A percentile compares a stretch with the other conserved stretches of the same genome.
phyloP scores from a whole-genome alignment of 2,888 invertebrate genomes.

The Stenurella melanura region DNA sequence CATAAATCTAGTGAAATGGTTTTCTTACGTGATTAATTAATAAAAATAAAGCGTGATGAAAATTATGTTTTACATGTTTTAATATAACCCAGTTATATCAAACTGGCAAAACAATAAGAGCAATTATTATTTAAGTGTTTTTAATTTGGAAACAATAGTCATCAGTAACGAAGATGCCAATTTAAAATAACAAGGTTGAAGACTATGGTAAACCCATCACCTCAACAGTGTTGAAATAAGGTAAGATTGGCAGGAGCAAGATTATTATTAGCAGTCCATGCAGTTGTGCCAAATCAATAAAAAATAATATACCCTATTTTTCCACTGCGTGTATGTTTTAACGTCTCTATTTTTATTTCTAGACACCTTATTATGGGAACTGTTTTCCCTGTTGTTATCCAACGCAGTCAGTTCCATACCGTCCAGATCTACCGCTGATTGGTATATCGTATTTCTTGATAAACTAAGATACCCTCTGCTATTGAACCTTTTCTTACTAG shows the following conservation, averaged over 20 bases:
- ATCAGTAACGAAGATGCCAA: background rate
- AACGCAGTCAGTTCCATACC: slow-evolving; percentile 66
- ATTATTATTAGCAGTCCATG: slow-evolving; percentile 40
- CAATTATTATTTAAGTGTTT: background rate
- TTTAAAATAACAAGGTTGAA: slow-evolving; percentile 17
- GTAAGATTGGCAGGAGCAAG: slow-evolving; percentile 50
- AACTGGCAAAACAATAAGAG: background rate
- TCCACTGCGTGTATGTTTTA: slow-evolving; percentile 79
- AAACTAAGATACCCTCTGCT: slow-evolving; percentile 73
- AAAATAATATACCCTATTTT: slow-evolving; percentile 75
- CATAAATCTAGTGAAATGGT: background rate
- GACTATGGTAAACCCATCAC: slow-evolving; percentile 44
- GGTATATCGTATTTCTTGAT: slow-evolving; percentile 78
- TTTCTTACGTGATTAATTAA: background rate
- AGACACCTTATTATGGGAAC: slow-evolving; percentile 74
- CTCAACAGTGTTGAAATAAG: slow-evolving; percentile 64
- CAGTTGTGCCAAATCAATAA: slow-evolving; percentile 45
- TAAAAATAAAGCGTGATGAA: slow-evolving; percentile 10
- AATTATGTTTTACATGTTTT: background rate
- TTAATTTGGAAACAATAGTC: background rate
- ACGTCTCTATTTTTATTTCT: slow-evolving; percentile 71
- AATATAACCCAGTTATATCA: slow-evolving; percentile 8
- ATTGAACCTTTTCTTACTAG: slow-evolving; percentile 61
- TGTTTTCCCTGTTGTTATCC: slow-evolving; percentile 49
- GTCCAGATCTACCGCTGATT: slow-evolving; percentile 76